phyloP scores from a whole-genome alignment of 2,113 vertebrate genomes.

The Panthera leo region DNA sequence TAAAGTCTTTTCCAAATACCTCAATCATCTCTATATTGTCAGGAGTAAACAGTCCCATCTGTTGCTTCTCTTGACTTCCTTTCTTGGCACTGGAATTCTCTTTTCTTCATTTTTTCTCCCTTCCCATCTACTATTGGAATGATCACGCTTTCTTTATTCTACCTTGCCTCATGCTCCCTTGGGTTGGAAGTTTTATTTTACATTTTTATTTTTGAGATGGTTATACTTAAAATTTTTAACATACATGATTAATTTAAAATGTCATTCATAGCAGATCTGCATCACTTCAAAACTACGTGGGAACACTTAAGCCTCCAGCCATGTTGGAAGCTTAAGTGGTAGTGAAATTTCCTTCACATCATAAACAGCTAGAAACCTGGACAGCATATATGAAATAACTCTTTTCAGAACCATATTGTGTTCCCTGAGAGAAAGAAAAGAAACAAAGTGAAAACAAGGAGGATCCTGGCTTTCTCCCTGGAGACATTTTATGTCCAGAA shows the following conservation, averaged over 20 bases:
- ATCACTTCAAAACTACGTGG: constrained; percentile 11
- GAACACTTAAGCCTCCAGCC: constrained; percentile 1
- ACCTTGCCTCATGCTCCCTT: constrained; percentile 26
- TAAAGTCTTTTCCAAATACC: constrained; percentile 73
- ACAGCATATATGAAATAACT: constrained; percentile 25
- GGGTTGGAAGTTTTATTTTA: constrained; percentile 47
- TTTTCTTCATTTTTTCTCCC: neutral
- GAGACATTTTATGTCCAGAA: neutral
- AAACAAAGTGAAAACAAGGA: neutral
- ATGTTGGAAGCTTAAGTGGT: constrained; percentile 37
- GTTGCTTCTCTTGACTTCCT: constrained; percentile 20
- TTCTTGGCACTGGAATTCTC: constrained; percentile 44
- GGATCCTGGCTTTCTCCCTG: neutral
- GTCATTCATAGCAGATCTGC: constrained; percentile 29
- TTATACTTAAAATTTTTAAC: constrained; percentile 26
- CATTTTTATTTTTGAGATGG: constrained; percentile 35
- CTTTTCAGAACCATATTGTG: neutral
- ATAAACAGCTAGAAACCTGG: constrained; percentile 35
- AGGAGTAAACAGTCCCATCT: constrained; percentile 71
- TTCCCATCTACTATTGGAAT: constrained; percentile 21
- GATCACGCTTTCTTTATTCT: neutral
- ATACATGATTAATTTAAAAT: constrained; percentile 46
- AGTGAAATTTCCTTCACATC: neutral
- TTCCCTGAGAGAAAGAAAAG: constrained; percentile 24
- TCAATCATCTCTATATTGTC: constrained; percentile 69